Base-by-base conservation (phyloP, 2,797 vertebrate genomes). In the Chromobotia macracanthus region DNA sequence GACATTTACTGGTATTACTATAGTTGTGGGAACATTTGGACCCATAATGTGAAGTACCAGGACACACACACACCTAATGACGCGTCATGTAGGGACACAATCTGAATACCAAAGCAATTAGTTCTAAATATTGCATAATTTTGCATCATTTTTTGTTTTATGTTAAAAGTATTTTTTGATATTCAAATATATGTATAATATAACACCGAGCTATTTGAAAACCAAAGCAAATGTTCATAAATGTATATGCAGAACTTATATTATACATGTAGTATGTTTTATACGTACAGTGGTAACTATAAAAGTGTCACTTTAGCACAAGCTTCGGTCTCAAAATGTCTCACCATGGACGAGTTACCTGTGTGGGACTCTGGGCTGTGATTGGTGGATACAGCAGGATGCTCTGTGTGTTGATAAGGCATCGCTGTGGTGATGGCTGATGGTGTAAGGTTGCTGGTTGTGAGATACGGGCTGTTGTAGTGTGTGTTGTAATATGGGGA, bases 401-500 rank as follows among this genome's bases (percentile, higher is more conserved):
- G 91, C 16, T 99, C 97, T 88, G 96, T 93, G 86, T 98, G 95
- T 84, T 97, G 96, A 89, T 97, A 99, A 87, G 93, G 87, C 85
- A 97, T 89, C 12, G 96, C 94, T 1, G 96, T 87, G 80, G 95
- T 93, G 87, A 98, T 92, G 85, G 96, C 88, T 2, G 96, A 93
- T 0, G 97, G 94, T 81, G 95, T 98, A 92, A 98, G 94, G 92
- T 94, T 95, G 92, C 95, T 96, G 81, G 95, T 88, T 6, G 96
- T 93, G 87, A 97, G 89, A 21, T 98, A 99, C 0, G 97, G 96
- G 82, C 94, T 95, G 92, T 86, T 98, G 94, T 98, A 99, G 86
- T 96, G 96, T 0, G 97, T 94, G 90, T 96, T 97, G 88, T 99
- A 99, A 90, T 99, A 98, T 16, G 97, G 96, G 0, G 97, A 91